Evolutionary conservation across 2,797 vertebrate genomes (phyloP).

Genomic region (Myotis planiceps): DNA sequence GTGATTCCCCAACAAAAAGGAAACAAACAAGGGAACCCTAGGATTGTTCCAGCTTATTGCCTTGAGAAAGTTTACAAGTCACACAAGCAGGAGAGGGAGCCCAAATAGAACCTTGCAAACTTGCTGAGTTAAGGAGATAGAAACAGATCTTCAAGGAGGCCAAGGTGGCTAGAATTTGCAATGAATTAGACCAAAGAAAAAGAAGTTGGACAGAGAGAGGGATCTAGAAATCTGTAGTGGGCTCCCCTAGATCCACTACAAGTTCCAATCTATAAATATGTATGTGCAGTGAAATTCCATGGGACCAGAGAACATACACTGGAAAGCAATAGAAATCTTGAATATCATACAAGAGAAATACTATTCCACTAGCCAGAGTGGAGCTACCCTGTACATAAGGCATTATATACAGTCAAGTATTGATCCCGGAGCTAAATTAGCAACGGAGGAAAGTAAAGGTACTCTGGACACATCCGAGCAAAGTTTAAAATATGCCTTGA

Average conservation of each 20-base stretch:
- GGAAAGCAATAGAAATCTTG: background rate
- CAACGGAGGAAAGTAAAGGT: background rate
- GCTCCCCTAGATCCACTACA: background rate
- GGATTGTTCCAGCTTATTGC: background rate
- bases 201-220: background rate
- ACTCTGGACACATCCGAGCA: background rate
- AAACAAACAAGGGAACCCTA: background rate
- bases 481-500: background rate
- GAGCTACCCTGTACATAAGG: background rate
- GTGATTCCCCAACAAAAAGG: background rate
- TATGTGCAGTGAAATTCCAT: background rate
- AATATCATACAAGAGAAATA: background rate
- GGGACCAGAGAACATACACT: background rate
- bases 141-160: background rate
- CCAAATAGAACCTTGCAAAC: background rate
- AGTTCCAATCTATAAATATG: background rate
- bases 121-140: background rate
- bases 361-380: background rate
- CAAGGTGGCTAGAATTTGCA: background rate
- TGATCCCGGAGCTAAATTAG: background rate
- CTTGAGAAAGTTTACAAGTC: background rate
- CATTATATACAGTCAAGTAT: background rate
- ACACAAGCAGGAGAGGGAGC: background rate
- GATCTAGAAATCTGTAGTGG: background rate
- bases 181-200: background rate